These are phyloP conservation scores for Lasius fuliginosus DNA, from an alignment of 2,888 invertebrate species.

Conservation along the genomic window DNA sequence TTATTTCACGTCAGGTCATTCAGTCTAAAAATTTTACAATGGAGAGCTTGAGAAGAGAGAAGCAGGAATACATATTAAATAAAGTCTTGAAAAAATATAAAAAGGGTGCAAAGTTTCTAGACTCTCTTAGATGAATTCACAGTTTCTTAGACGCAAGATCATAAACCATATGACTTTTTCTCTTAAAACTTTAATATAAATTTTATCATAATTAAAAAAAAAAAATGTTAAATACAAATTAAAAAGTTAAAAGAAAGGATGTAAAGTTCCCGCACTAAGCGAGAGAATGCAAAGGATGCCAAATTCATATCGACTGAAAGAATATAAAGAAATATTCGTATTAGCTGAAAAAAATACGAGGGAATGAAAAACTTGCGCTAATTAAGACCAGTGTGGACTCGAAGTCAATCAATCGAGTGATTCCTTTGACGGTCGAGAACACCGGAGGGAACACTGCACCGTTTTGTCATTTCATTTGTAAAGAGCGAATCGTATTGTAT, in stretches of 20 bases:
- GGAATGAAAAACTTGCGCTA: constrained; percentile 1
- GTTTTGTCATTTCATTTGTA: constrained; percentile 6
- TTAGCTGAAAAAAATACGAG: background rate
- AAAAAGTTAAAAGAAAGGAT: background rate
- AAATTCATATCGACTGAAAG: background rate
- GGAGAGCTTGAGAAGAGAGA: too few species aligned
- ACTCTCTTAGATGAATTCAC: background rate
- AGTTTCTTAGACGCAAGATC: background rate
- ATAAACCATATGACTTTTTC: background rate
- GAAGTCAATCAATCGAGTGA: constrained; percentile 11
- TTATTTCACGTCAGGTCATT: background rate
- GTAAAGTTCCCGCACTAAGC: background rate
- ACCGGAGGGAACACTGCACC: background rate
- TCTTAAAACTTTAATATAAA: constrained; percentile 7
- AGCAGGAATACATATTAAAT: background rate
- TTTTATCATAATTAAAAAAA: background rate
- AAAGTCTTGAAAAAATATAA: background rate
- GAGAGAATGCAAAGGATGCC: background rate
- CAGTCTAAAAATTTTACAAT: background rate
- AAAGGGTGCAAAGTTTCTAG: background rate
- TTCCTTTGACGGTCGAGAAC: constrained; percentile 3
- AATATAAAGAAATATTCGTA: background rate
- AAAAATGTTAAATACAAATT: background rate
- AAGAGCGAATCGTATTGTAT: background rate
- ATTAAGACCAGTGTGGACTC: background rate